Percentiles rank a stretch among this genome's conserved stretches.
phyloP scores from a whole-genome alignment of 2,113 vertebrate genomes.

The Pedionomus torquatus region DNA sequence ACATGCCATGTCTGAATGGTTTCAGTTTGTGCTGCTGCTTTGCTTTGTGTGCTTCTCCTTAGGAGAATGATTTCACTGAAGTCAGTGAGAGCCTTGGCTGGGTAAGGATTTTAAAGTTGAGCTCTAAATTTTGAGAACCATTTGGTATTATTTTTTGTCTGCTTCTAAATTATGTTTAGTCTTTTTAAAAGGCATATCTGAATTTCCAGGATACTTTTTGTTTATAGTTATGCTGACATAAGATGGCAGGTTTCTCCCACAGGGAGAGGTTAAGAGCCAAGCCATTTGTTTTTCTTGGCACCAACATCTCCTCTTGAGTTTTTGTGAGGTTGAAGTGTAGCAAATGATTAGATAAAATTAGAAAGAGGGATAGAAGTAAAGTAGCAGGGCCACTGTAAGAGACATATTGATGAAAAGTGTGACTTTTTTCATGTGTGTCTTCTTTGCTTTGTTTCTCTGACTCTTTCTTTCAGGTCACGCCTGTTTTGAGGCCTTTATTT shows the following conservation, averaged over 20 bases:
- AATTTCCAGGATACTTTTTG: not conserved
- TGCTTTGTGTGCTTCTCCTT: not conserved
- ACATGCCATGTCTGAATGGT: not conserved
- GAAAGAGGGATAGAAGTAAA: not conserved
- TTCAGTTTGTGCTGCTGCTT: not conserved
- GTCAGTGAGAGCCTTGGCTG: not conserved
- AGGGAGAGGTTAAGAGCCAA: not conserved
- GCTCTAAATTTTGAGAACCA: not conserved
- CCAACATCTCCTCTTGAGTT: not conserved
- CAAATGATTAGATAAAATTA: not conserved
- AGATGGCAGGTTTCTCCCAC: not conserved
- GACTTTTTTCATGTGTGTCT: not conserved
- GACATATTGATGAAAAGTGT: not conserved
- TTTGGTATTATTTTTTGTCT: not conserved
- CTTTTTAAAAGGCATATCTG: not conserved
- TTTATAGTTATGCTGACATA: not conserved
- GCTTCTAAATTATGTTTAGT: not conserved
- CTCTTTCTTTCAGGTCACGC: not conserved
- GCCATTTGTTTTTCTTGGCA: not conserved
- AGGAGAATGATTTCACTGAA: not conserved
- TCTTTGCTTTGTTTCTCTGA: not conserved
- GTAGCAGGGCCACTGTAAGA: not conserved
- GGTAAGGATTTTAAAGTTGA: not conserved
- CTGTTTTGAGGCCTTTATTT: not conserved
- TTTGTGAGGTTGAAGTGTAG: not conserved